phyloP scores from a whole-genome alignment of 2,888 invertebrate genomes.

The Metallyticus violacea region DNA sequence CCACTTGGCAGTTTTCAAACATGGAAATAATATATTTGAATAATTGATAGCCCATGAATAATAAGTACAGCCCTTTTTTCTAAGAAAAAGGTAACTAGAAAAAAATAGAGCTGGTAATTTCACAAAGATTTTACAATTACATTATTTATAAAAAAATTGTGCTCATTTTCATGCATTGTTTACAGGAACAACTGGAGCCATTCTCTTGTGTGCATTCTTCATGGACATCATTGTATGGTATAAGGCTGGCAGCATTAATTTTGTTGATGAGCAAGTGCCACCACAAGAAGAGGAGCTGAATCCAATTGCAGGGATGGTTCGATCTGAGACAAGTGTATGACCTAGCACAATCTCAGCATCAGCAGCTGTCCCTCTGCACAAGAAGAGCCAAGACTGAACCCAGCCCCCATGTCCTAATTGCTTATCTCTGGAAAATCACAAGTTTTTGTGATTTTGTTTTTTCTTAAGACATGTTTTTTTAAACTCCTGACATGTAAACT shows the following conservation, averaged over 20 bases:
- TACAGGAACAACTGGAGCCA: conserved; percentile 79
- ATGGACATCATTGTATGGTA: conserved; percentile 88
- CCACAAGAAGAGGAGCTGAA: conserved; percentile 48
- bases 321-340: conserved; percentile 41
- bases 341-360: not conserved
- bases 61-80: no score
- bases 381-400: not conserved
- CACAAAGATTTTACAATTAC: no score
- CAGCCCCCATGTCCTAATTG: not conserved
- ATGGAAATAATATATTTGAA: no score
- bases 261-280: conserved; percentile 58
- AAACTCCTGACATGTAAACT: not conserved
- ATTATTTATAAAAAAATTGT: no score
- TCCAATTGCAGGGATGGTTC: conserved; percentile 47
- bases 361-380: not conserved
- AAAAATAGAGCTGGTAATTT: no score
- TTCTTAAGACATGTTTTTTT: not conserved
- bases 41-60: no score
- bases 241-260: conserved; percentile 77
- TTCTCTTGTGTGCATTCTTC: conserved; percentile 82
- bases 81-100: no score
- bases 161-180: no score
- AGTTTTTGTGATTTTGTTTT: not conserved
- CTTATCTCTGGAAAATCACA: not conserved
- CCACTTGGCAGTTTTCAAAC: no score